A percentile compares a stretch with the other conserved stretches of the same genome.
Evolutionary conservation across 2,797 vertebrate species (phyloP).

Genomic region (Microctenopoma lineatum): DNA sequence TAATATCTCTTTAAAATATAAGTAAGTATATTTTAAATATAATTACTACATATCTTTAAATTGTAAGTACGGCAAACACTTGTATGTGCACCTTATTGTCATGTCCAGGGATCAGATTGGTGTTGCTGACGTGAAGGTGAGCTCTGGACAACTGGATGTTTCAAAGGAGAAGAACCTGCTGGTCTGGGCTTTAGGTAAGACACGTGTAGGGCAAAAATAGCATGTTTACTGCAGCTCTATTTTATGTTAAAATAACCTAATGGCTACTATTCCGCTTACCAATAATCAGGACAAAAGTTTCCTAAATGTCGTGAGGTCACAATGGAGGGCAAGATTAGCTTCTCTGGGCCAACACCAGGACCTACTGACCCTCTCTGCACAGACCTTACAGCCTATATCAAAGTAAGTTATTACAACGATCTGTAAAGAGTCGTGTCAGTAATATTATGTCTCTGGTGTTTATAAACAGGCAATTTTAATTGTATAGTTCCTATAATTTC

Average conservation of each 20-base stretch:
- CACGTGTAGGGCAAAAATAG: not conserved
- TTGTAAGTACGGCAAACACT: not conserved
- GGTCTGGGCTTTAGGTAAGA: slow-evolving; percentile 88
- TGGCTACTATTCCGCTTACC: not conserved
- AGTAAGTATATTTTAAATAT: not conserved
- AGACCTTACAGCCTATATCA: slow-evolving; percentile 90
- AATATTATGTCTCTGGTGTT: not conserved
- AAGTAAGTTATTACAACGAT: slow-evolving; percentile 80
- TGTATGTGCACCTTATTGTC: not conserved
- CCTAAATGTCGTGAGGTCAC: slow-evolving; percentile 91
- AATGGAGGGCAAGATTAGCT: slow-evolving; percentile 89
- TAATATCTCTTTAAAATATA: not conserved
- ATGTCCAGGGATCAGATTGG: slow-evolving; percentile 87
- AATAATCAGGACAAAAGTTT: slow-evolving; percentile 91
- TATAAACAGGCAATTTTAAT: not conserved
- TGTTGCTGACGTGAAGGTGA: slow-evolving; percentile 89
- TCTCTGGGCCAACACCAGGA: slow-evolving; percentile 81
- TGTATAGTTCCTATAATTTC: not conserved
- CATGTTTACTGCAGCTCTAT: not conserved
- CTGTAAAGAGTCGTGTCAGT: not conserved
- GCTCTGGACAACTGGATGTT: slow-evolving; percentile 90
- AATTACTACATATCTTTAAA: not conserved
- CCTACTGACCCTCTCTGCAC: slow-evolving; percentile 89
- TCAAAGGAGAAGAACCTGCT: slow-evolving; percentile 92
- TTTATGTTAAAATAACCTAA: slow-evolving; percentile 7